Conservation (phyloP, 2,113 vertebrate species). For the Rhadina sibilatrix region DNA sequence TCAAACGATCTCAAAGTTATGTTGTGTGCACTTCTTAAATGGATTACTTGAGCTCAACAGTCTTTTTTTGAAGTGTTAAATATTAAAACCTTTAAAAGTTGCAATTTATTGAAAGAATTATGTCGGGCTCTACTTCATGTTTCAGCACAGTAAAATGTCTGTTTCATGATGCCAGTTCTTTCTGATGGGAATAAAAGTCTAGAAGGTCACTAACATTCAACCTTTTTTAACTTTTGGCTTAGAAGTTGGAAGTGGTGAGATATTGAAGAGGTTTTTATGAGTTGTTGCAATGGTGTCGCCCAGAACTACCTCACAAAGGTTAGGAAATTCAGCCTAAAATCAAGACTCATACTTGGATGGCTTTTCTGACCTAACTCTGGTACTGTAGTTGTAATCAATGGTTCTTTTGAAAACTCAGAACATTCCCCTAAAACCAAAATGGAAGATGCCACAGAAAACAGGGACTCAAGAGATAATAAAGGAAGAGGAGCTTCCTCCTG, state of each 20-base stretch:
- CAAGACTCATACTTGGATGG: background rate
- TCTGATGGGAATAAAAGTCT: background rate
- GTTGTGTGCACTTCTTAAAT: background rate
- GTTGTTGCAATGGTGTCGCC: background rate
- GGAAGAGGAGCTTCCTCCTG: background rate
- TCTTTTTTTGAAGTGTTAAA: constrained; percentile 2
- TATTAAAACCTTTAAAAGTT: background rate
- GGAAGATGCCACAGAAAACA: background rate
- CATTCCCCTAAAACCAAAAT: background rate
- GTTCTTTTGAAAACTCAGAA: background rate
- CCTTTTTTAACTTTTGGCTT: background rate
- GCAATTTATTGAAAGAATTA: background rate
- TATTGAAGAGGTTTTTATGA: background rate
- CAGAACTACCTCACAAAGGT: background rate
- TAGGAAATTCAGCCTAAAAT: background rate
- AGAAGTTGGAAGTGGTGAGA: background rate
- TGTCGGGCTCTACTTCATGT: background rate
- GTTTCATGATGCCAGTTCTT: background rate
- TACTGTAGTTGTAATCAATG: constrained; percentile 3
- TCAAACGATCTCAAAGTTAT: background rate
- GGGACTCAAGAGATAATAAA: constrained; percentile 27
- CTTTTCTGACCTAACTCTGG: background rate
- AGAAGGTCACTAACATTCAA: background rate
- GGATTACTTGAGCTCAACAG: background rate
- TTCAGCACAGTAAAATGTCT: background rate